These are phyloP conservation scores for Leptinotarsa juncta DNA, from an alignment of 2,888 invertebrate species.

Conservation along the genomic window DNA sequence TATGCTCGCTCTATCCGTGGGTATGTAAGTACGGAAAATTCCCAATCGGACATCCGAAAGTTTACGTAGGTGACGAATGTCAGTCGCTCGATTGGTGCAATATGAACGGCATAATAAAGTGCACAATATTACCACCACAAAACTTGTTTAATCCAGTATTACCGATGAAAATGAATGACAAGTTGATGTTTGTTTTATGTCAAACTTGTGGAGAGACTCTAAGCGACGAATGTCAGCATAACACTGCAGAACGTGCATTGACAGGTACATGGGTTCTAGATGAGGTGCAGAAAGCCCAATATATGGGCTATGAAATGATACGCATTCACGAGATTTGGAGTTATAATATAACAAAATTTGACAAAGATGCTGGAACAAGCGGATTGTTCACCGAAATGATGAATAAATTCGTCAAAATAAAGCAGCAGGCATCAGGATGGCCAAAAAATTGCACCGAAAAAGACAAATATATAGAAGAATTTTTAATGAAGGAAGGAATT, in stretches of 20 bases:
- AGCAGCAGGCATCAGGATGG: constrained; percentile 53
- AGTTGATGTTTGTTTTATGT: constrained; percentile 53
- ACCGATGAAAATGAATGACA: constrained; percentile 36
- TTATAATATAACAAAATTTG: constrained; percentile 47
- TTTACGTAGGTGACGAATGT: constrained; percentile 38
- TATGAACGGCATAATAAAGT: constrained; percentile 41
- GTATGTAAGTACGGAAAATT: too few species aligned
- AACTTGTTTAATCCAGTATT: constrained; percentile 44
- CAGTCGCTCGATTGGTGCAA: constrained; percentile 28
- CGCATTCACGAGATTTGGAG: constrained; percentile 38
- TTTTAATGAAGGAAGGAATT: constrained; percentile 5
- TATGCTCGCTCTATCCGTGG: constrained; percentile 49
- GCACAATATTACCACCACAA: constrained; percentile 42
- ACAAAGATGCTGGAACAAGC: constrained; percentile 35
- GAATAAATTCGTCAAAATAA: constrained; percentile 55
- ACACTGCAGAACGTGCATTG: constrained; percentile 42
- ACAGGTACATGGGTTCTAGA: constrained; percentile 39
- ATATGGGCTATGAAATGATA: constrained; percentile 53
- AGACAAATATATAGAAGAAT: constrained; percentile 15
- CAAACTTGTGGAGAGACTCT: constrained; percentile 52
- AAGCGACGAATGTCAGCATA: constrained; percentile 49
- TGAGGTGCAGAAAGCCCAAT: constrained; percentile 56
- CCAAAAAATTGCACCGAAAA: constrained; percentile 28
- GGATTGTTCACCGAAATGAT: constrained; percentile 58
- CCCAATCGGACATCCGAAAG: constrained; percentile 51